These are phyloP conservation scores for Synanthedon tipuliformis DNA, from an alignment of 2,888 invertebrate species.

Conservation along the genomic window DNA sequence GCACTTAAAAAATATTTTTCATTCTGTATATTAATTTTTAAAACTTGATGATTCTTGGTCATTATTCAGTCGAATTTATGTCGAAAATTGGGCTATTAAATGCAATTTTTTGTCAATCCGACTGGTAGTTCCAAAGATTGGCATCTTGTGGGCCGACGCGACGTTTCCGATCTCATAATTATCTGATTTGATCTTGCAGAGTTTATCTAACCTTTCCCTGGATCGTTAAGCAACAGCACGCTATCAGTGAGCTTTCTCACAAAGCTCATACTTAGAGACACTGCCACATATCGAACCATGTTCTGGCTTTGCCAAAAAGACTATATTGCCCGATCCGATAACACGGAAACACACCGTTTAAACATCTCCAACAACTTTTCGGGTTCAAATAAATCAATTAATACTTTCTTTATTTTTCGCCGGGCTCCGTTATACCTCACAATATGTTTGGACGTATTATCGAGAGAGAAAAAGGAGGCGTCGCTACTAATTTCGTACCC, in stretches of 20 bases:
- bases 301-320: conserved; percentile 6
- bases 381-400: conserved; percentile 30
- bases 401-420: conserved; percentile 18
- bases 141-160: too few species aligned
- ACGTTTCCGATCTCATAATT: too few species aligned
- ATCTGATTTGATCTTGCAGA: too few species aligned
- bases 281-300: not conserved
- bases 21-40: not conserved
- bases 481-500: conserved; percentile 37
- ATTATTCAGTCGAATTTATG: too few species aligned
- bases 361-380: not conserved
- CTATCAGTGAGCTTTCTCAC: too few species aligned
- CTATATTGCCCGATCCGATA: conserved; percentile 19
- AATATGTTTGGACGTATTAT: conserved; percentile 7
- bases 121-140: too few species aligned
- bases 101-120: too few species aligned
- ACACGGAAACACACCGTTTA: not conserved
- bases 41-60: too few species aligned
- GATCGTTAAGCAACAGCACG: too few species aligned
- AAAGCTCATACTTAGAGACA: too few species aligned
- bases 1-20: not conserved
- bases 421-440: conserved; percentile 17
- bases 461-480: conserved; percentile 14
- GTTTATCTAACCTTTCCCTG: too few species aligned
- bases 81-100: too few species aligned